phyloP scores from a whole-genome alignment of 2,113 vertebrate genomes.

The Puntigrus tetrazona region DNA sequence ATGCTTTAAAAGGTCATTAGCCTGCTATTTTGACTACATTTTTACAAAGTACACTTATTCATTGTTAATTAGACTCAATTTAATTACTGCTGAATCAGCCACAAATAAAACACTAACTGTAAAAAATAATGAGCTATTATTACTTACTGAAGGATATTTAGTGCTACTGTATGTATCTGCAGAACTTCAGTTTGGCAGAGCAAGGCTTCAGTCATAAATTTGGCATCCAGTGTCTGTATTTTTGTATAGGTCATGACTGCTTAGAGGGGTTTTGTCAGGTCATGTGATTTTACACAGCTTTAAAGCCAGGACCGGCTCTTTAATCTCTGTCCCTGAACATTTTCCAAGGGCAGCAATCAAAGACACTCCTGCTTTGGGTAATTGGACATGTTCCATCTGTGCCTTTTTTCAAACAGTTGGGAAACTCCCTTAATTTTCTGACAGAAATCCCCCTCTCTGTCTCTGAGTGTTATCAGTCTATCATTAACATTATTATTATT shows the following conservation, averaged over 20 bases:
- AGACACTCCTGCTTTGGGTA: constrained; percentile 37
- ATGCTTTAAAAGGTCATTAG: background rate
- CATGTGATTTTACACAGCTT: constrained; percentile 66
- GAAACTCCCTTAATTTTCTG: constrained; percentile 51
- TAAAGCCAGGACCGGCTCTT: constrained; percentile 62
- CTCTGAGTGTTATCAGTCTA: background rate
- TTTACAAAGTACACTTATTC: constrained; percentile 19
- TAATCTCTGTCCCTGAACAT: constrained; percentile 51
- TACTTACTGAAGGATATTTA: constrained; percentile 14
- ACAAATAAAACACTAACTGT: constrained; percentile 7
- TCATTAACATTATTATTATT: constrained; percentile 23
- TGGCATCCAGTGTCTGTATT: constrained; percentile 31
- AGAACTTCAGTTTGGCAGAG: constrained; percentile 35
- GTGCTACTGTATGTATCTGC: background rate
- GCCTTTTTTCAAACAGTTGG: constrained; percentile 39
- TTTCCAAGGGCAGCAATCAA: constrained; percentile 49
- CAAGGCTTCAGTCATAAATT: constrained; percentile 47
- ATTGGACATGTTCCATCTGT: constrained; percentile 46
- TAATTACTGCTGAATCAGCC: constrained; percentile 12
- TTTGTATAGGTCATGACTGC: constrained; percentile 42
- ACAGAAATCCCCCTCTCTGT: constrained; percentile 49
- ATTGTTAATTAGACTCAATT: constrained; percentile 26
- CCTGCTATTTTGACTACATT: background rate
- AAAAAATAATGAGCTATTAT: constrained; percentile 28
- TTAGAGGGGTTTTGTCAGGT: constrained; percentile 54